Evolutionary conservation across 1,140 invertebrate genomes (phyloP), one percentile per base, ranked within the genome.

Genomic region (Drosophila truncata): DNA sequence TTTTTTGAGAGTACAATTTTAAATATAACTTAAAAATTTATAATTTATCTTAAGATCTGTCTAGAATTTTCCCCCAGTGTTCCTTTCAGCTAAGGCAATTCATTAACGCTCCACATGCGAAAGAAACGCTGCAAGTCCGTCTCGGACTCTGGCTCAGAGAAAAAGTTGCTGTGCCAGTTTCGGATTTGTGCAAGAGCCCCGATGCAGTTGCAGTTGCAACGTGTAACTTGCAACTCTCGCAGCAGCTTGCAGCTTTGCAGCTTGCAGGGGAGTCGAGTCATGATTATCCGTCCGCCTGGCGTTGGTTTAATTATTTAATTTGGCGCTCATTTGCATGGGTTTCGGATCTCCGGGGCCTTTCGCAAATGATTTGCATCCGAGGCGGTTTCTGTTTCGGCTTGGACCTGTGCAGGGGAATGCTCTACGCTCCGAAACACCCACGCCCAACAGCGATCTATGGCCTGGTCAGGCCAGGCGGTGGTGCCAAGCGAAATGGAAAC

Each of bases 91-190:
- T 66, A 63, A 41, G 69, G 74, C 82, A 76, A 85, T 90, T 90
- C 86, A 90, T 85, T 90, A 90, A 91, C 86, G 86, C 86, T 82
- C 81, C 74, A 88, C 78, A 84, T 81, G 87, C 55, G 65, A 82
- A 61, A 64, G 74, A 78, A 59, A 57, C 71, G 37, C 67, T 71
- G 67, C 70, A 73, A 72, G 70, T 73, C 70, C 70, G 70, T 72
- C 69, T 72, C 66, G 42, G 69, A 33, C 69, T 71, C 69, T 47
- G 69, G 57, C 70, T 79, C 50, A 79, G 84, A 90, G 86, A 90
- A 90, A 90, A 90, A 90, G 85, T 90, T 91, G 86, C 86, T 91
- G 85, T 91, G 82, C 85, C 85, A 90, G 85, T 91, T 90, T 82
- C 65, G 47, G 64, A 78, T 88, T 79, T 80, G 61, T 79, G 57